Evolutionary conservation across 2,797 vertebrate genomes (phyloP).

Genomic region (Acanthurus tractus): DNA sequence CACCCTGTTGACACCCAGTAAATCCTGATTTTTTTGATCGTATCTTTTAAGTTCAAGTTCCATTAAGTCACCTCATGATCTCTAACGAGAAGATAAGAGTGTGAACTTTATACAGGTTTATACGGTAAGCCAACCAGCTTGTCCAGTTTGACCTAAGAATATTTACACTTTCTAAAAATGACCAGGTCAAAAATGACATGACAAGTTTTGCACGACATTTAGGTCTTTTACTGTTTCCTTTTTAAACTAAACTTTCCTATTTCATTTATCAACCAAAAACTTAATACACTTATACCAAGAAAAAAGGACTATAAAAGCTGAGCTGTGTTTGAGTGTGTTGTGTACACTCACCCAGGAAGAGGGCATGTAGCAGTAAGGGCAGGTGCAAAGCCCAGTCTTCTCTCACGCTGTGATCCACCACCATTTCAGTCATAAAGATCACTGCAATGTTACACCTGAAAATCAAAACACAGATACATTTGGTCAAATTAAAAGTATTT

Average conservation of each 20-base stretch:
- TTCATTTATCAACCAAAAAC: neutral
- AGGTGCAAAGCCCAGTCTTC: conserved; percentile 99
- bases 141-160: conserved; percentile 9
- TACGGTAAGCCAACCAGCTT: neutral
- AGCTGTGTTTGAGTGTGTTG: conserved; percentile 2
- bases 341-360: conserved; percentile 92
- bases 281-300: neutral
- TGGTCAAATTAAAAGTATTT: conserved; percentile 4
- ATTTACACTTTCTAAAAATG: neutral
- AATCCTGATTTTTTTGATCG: conserved; percentile 9
- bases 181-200: neutral
- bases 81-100: conserved; percentile 6
- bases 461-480: conserved; percentile 13
- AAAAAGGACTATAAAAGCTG: neutral
- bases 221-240: neutral
- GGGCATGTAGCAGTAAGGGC: conserved; percentile 94
- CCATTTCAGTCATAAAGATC: conserved; percentile 99
- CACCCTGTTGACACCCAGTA: neutral
- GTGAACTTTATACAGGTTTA: neutral
- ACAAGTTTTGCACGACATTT: neutral
- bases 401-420: conserved; percentile 98
- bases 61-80: neutral
- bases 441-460: conserved; percentile 97
- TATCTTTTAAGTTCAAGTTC: conserved; percentile 23
- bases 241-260: neutral